Base-by-base conservation (phyloP, 2,113 vertebrate species). In the Cyanocitta stelleri region DNA sequence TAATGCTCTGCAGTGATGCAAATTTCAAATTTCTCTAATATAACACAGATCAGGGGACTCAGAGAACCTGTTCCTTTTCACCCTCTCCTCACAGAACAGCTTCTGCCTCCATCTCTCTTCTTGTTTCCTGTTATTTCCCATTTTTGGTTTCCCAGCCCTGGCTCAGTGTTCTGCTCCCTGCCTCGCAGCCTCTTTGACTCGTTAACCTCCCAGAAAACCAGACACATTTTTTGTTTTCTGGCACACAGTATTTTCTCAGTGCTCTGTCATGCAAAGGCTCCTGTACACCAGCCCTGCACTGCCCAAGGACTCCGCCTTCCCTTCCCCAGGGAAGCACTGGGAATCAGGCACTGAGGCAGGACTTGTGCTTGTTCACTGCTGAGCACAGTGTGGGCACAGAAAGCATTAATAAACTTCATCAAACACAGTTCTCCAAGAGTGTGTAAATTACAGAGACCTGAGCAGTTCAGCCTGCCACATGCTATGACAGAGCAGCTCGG, bases 1-100 rank as follows among this genome's bases (percentile, higher is more conserved):
- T 71, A 88, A 88, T 46, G 78, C 83, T 61, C 76, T 72, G 71
- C 54, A 58, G 80, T 35, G 84, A 97, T 85, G 93, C 81, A 95
- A 93, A 91, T 91, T 77, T 88, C 72, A 39, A 37, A 39, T 90
- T 91, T 75, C 37, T 63, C 64, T 46, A 82, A 52, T 64, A 44
- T n/a, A 76, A 74, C 76, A 68, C 9, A 74, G 35, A 52, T 74
- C 61, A 84, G 48, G 80, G 54, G 37, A 29, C 51, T 81, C 74
- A 27, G 76, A 93, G 32, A 86, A 91, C 54, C 68, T 59, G 33
- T 32, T 76, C 43, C 61, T 90, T 78, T 17, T 54, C 16, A 58
- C 29, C 18, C 21, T 22, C 22, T 85, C 54, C 63, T 58, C 43
- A 87, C 8, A 2, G 11, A 91, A 67, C 58, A 78, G 23, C 43